phyloP scores from a whole-genome alignment of 2,113 vertebrate genomes.

The Corvus cornix region DNA sequence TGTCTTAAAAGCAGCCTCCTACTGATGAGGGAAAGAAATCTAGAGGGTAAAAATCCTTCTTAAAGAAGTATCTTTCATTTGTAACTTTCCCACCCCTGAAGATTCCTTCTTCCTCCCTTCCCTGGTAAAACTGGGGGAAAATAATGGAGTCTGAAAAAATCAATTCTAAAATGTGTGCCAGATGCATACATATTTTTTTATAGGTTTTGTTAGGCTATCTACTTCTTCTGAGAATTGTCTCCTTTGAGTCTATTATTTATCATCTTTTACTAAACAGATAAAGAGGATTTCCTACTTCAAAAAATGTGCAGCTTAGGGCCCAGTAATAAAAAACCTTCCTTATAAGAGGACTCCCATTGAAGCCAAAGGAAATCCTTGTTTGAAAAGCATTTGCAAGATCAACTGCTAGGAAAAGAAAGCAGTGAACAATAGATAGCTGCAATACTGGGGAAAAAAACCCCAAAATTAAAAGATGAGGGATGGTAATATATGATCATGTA shows the following conservation, averaged over 20 bases:
- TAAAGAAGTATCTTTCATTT: background rate
- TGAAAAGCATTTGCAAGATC: background rate
- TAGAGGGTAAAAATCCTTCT: background rate
- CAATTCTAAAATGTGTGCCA: background rate
- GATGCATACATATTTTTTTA: background rate
- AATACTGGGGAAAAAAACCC: background rate
- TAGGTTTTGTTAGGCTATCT: background rate
- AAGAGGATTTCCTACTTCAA: conserved; percentile 24
- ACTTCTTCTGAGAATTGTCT: background rate
- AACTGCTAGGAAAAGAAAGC: background rate
- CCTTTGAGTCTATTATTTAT: background rate
- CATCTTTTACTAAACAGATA: conserved; percentile 9
- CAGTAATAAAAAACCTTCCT: background rate
- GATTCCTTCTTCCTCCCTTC: background rate
- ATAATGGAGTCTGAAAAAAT: background rate
- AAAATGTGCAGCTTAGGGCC: background rate
- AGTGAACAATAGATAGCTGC: background rate
- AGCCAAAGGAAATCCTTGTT: background rate
- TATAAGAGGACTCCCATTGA: background rate
- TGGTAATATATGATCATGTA: background rate
- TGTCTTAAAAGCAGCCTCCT: background rate
- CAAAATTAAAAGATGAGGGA: background rate
- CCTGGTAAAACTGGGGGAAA: background rate
- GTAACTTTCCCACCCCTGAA: background rate
- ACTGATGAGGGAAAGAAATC: background rate